Base-by-base conservation (phyloP, 2,113 vertebrate species). In the Odontophorus gujanensis region DNA sequence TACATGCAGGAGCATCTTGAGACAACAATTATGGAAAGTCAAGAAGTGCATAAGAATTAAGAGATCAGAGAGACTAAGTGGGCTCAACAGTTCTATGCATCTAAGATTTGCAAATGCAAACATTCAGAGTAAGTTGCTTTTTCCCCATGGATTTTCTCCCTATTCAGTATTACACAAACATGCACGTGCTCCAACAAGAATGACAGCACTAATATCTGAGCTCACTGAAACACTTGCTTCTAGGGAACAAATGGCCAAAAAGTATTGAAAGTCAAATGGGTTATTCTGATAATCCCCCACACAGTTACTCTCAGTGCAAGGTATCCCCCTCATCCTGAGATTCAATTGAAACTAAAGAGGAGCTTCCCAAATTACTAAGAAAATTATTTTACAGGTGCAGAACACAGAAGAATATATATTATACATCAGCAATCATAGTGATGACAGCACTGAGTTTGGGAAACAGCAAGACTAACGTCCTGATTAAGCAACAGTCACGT, bases 1-100 rank as follows among this genome's bases (percentile, higher is more conserved):
- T 89, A 93, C 94, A 95, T 96, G 93, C 96, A 97, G 93, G 94
- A 96, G 91, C 94, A 95, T 97, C 93, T 48, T 58, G 85, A 96
- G 91, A 97, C 93, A 96, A 93, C 91, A 86, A 83, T 58, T 61
- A 85, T 1, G 43, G 87, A 88, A 94, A 96, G 83, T 81, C 48
- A 88, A 36, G 47, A 94, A 87, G 85, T 95, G 91, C 96, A 93
- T 21, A 83, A 81, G 95, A 95, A 92, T 81, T 51, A 67, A 93
- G 87, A 90, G 61, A 84, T 81, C 76, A 84, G 87, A 90, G 82
- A 71, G 57, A 90, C 38, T 84, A 90, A 83, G 82, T 72, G 89
- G 89, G 79, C 63, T 96, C 75, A 38, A 95, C 25, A 85, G 72
- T 89, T 91, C 69, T 91, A 13, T 21, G 87, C 96, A 87, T 93